A percentile compares a stretch with the other conserved stretches of the same genome.
Evolutionary conservation across 1,140 invertebrate species (phyloP).

Genomic region (Rhopalosiphum maidis): DNA sequence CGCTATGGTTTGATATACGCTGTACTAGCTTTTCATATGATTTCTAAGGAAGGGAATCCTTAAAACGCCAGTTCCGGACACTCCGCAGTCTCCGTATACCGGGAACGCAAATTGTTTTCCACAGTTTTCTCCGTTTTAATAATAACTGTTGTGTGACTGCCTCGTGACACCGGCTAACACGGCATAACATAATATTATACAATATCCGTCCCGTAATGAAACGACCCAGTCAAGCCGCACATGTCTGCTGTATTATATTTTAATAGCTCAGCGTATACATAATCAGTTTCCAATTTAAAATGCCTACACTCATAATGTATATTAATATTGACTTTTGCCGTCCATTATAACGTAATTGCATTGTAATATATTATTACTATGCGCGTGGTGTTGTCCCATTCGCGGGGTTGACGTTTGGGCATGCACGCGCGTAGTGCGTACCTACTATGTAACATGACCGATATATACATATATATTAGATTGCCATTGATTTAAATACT

Average conservation of each 20-base stretch:
- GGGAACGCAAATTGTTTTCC: background rate
- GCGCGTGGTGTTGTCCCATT: background rate
- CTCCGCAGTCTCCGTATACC: background rate
- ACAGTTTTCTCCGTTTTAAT: background rate
- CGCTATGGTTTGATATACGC: background rate
- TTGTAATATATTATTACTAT: conserved; percentile 14
- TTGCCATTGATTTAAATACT: background rate
- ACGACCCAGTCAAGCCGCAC: background rate
- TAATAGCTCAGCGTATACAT: background rate
- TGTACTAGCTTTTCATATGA: background rate
- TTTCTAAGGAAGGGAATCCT: background rate
- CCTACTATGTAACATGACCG: background rate
- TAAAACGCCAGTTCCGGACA: background rate
- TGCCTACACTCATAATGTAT: background rate
- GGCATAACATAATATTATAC: background rate
- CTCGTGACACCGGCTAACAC: background rate
- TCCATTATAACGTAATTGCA: conserved; percentile 15
- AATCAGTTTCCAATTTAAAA: background rate
- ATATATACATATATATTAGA: background rate
- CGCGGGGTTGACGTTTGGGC: background rate
- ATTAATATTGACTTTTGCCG: background rate
- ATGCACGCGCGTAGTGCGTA: background rate
- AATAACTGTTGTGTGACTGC: background rate
- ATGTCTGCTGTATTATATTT: background rate
- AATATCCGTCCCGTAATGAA: background rate